Evolutionary conservation across 2,888 invertebrate species (phyloP), one percentile per base, ranked within the genome.

Genomic region (Galerucella nymphaeae): DNA sequence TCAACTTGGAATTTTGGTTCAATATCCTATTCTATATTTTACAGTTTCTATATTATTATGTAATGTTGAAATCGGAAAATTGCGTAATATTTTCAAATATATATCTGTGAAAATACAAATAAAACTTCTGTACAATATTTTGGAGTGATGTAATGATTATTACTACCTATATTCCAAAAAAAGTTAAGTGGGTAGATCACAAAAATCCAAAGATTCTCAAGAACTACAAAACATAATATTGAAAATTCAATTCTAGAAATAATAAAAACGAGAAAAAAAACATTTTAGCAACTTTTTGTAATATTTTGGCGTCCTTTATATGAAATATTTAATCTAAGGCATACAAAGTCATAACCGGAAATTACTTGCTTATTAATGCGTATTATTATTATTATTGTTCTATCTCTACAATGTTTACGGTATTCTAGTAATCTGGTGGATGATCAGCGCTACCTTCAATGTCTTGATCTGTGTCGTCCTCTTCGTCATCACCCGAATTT

Each of bases 361-460:
- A 53, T 53, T 18, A 53, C 18, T 45, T 53, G 53, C 53, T 45
- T 45, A 23, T 23, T 23, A 45, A 45, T 45, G 45, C 45, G 30
- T 38, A 38, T 38, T 48, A 48, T 48, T 48, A 48, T 48, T 48
- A 50, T 53, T 53, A 18, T 53, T 53, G 53, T 18, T 53, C 53
- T 53, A 53, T 53, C 11, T 53, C 18, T 53, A 53, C 16, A 53
- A 16, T 53, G n/a, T 18, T 53, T 16, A 16, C 53, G 18, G 53
- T 55, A 62, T 48, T 66, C 89, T 92, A 94, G 85, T 93, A 93
- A 86, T 93, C 93, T 82, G 92, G 87, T 76, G 93, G 92, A 87
- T 91, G 92, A 87, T 94, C 92, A 84, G 94, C 92, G 79, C 93
- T 93, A 74, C 94, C 92, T 85, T 94, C 94, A 83, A 92, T 87